Evolutionary conservation across 2,888 invertebrate genomes (phyloP).

Genomic region (Scaptomyza reducta): DNA sequence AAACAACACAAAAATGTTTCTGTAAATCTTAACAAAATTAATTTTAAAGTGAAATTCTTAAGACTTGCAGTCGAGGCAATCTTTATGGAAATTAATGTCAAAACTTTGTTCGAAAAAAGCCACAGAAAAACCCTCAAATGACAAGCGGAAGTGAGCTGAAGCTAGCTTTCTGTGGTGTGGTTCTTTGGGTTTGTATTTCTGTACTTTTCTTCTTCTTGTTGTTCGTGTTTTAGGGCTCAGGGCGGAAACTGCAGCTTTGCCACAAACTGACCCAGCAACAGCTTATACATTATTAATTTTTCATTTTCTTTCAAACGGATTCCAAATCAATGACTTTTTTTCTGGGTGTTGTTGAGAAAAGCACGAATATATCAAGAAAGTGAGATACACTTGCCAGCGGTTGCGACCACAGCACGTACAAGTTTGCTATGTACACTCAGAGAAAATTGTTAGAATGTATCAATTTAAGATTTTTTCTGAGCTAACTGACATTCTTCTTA

Average conservation of each 20-base stretch:
- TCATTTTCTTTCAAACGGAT: constrained; percentile 69
- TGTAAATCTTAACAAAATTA: constrained; percentile 55
- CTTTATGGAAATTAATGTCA: constrained; percentile 74
- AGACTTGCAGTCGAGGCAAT: constrained; percentile 40
- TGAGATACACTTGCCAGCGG: constrained; percentile 34
- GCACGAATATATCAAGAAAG: constrained; percentile 6
- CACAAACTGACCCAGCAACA: constrained; percentile 55
- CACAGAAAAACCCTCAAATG: constrained; percentile 66
- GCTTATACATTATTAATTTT: constrained; percentile 73
- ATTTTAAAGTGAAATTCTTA: constrained; percentile 63
- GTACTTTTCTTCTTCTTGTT: neutral
- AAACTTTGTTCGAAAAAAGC: constrained; percentile 33
- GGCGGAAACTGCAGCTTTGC: constrained; percentile 75
- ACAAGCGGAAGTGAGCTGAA: constrained; percentile 66
- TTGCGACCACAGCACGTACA: constrained; percentile 70
- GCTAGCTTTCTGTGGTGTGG: constrained; percentile 25
- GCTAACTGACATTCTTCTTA: too few relatives aligned
- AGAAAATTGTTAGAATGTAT: neutral
- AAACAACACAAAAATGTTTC: constrained; percentile 36
- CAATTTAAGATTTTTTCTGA: too few relatives aligned
- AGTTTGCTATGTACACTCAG: constrained; percentile 20
- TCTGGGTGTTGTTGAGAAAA: constrained; percentile 7
- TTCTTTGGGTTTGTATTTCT: neutral
- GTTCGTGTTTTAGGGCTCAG: constrained; percentile 17
- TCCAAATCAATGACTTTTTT: constrained; percentile 66